Percentiles rank a stretch among this genome's conserved stretches.
These are phyloP conservation scores for Sebastes steindachneri DNA, from an alignment of 2,797 vertebrate genomes.

Conservation along the genomic window DNA sequence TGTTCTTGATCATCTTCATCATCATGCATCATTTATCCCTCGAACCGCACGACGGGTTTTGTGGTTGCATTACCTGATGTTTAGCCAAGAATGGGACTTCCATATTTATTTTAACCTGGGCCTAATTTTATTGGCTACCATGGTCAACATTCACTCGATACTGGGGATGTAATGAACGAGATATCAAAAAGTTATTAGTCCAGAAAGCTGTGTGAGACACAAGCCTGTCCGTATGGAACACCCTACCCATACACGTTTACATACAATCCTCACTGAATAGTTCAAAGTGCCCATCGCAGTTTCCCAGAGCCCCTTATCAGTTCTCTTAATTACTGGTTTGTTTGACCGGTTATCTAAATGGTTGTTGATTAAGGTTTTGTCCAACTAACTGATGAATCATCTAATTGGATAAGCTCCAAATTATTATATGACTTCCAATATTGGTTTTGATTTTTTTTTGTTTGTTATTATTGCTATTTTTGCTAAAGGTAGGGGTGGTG, in stretches of 20 bases:
- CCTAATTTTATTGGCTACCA: not conserved
- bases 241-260: not conserved
- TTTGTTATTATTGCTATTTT: not conserved
- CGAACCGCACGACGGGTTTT: not conserved
- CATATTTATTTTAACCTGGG: not conserved
- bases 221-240: not conserved
- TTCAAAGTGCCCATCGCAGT: not conserved
- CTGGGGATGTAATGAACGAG: not conserved
- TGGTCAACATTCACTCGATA: not conserved
- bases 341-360: not conserved
- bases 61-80: not conserved
- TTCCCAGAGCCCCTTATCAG: not conserved
- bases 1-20: constrained; percentile 41
- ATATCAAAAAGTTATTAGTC: not conserved
- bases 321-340: not conserved
- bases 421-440: not conserved
- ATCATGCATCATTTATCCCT: constrained; percentile 30
- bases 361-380: not conserved
- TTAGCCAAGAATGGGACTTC: not conserved
- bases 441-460: not conserved
- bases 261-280: not conserved
- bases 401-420: not conserved
- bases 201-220: not conserved
- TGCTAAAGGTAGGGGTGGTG: not conserved
- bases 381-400: not conserved